Evolutionary conservation across 1,140 invertebrate species (phyloP), one percentile per base, ranked within the genome.

Genomic region (Cydia pomonella): DNA sequence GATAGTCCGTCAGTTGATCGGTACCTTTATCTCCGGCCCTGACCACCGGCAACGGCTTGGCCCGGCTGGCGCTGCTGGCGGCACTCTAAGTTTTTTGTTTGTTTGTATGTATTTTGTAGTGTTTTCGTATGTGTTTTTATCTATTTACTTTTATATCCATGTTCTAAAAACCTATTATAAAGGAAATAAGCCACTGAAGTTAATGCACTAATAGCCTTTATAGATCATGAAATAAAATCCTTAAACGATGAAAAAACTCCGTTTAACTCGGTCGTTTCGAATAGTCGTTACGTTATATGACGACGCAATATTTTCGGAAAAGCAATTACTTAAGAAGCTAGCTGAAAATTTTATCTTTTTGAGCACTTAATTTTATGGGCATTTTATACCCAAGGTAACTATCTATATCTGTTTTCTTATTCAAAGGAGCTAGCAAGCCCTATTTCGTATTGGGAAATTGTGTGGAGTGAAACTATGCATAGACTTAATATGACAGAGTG

Each of bases 201-300:
- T 3, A 16, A 50, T 18, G 50, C 13, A 1, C n/a, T 2, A 53
- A 21, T 59, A 23, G 10, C 2, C 18, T 59, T 59, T 23, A 59
- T 23, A 59, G 53, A 59, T n/a, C 53, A 59, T 59, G 53, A 59
- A 59, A 59, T 12, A 53, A 59, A 23, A 59, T n/a, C 18, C 21
- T 23, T 23, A 10, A 23, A 6, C 50, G n/a, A 21, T 21, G 7
- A 21, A 23, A 23, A 59, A 53, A 53, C 50, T 18, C 53, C 21
- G 53, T 59, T 59, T 23, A 23, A 1, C 16, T 16, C 16, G 44
- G 21, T 23, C 18, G 53, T 23, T 53, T 53, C 53, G 53, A 10
- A 2, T 23, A 21, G 53, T 12, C 18, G 21, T 23, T 59, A 59
- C 10, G 4, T 21, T 59, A 23, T 59, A 13, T 50, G n/a, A 23